Evolutionary conservation across 1,140 invertebrate genomes (phyloP), one percentile per base, ranked within the genome.

Genomic region (Dreissena polymorpha): DNA sequence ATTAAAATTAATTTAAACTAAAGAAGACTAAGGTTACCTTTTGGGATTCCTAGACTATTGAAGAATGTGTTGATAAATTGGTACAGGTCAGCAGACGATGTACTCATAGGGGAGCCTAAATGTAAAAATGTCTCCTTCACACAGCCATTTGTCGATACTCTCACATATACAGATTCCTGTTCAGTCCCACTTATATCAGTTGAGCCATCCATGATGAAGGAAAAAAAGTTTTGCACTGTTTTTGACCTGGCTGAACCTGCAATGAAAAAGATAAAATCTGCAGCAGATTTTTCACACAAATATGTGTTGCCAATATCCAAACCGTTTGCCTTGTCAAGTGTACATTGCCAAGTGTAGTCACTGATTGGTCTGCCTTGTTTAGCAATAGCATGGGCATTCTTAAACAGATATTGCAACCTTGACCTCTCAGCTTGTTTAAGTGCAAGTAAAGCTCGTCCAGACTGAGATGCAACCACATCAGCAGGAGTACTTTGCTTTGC

Each of bases 171-270:
- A 0, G 73, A 65, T 39, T 83, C 81, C 29, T 83, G 73, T 39
- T 83, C 73, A 25, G 76, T 74, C n/a, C 81, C 71, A 14, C 60
- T 57, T 10, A 83, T 83, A 39, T 83, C 81, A 14, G 67, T 76
- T 0, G 73, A 63, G 6, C 73, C 73, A 51, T 77, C 81, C 81
- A 70, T 83, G 53, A 83, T 76, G 13, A 77, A n/a, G 13, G 73
- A 70, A 72, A 71, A n/a, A 83, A 27, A 76, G n/a, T 25, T 27
- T 8, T 39, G 3, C 39, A 39, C 39, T 5, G 39, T 39, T 39
- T 39, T 39, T 39, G 39, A 39, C 39, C 39, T 2, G 39, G 39
- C 39, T 39, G 39, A 39, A 39, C 39, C 39, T 29, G 27, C 10
- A 71, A 39, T 69, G 10, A 39, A 21, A 13, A 49, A 29, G n/a